phyloP scores from a whole-genome alignment of 2,888 invertebrate species.

The Chirona hameri region DNA sequence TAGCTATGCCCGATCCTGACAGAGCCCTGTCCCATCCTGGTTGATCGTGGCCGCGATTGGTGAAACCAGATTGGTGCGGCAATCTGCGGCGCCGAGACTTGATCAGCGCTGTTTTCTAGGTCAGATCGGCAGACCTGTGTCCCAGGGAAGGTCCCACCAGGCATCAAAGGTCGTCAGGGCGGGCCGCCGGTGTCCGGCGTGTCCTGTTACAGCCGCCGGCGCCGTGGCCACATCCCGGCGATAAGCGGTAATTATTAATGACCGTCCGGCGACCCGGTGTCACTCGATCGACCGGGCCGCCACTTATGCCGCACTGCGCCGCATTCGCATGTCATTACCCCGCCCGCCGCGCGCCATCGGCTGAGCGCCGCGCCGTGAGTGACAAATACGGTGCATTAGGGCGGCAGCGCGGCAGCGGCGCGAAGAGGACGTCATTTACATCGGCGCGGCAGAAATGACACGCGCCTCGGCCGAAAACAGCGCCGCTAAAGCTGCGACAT shows the following conservation, averaged over 20 bases:
- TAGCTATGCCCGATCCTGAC: too few species aligned
- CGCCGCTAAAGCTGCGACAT: not conserved
- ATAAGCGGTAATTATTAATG: conserved; percentile 9
- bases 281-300: not conserved
- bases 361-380: not conserved
- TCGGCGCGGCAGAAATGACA: not conserved
- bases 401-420: not conserved
- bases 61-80: too few species aligned
- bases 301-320: not conserved
- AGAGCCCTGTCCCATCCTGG: too few species aligned
- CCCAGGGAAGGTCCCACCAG: too few species aligned
- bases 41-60: too few species aligned
- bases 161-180: too few species aligned
- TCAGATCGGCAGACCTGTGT: too few species aligned
- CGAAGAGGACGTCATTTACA: not conserved
- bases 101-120: too few species aligned
- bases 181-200: too few species aligned
- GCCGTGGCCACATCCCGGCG: not conserved
- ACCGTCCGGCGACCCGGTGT: not conserved
- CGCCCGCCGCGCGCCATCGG: not conserved
- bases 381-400: conserved; percentile 27
- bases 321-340: conserved; percentile 23
- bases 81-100: too few species aligned
- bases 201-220: too few species aligned
- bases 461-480: not conserved